These are phyloP conservation scores for Kradibia gibbosae DNA, from an alignment of 1,140 invertebrate genomes.

Conservation along the genomic window DNA sequence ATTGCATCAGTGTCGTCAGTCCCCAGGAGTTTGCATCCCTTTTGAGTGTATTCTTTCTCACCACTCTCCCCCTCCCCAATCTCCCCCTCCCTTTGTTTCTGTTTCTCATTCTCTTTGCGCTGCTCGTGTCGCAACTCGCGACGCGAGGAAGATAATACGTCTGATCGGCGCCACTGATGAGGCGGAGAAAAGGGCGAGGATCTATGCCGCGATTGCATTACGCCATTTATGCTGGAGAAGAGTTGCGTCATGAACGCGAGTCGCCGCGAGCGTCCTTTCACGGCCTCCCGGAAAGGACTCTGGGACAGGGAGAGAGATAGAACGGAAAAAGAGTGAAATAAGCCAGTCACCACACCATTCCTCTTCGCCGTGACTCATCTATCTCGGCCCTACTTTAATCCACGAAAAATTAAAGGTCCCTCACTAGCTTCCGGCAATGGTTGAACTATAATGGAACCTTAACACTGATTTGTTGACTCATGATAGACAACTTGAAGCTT, in stretches of 20 bases:
- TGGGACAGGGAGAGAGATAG: not conserved
- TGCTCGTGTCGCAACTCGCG: constrained; percentile 21
- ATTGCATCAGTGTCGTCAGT: not conserved
- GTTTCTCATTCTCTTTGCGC: not conserved
- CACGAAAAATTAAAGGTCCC: too few species aligned
- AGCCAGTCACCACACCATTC: not conserved
- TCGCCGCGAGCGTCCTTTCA: constrained; percentile 43
- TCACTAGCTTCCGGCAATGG: too few species aligned
- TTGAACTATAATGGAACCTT: too few species aligned
- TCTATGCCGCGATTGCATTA: constrained; percentile 38
- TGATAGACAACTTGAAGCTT: too few species aligned
- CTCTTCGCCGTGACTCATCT: too few species aligned
- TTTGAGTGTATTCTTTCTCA: too few species aligned
- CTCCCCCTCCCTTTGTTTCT: not conserved
- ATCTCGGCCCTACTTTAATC: not conserved
- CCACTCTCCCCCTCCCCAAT: not conserved
- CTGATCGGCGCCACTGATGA: constrained; percentile 36
- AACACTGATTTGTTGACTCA: too few species aligned
- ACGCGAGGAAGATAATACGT: constrained; percentile 25
- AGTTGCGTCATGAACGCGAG: not conserved
- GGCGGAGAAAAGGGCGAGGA: constrained; percentile 51
- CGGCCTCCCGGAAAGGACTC: not conserved
- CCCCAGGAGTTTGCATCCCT: not conserved
- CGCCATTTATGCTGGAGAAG: constrained; percentile 18
- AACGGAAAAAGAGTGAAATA: not conserved